Conservation (phyloP, 2,797 vertebrate genomes). For the Parauchenoglanis punctatus region DNA sequence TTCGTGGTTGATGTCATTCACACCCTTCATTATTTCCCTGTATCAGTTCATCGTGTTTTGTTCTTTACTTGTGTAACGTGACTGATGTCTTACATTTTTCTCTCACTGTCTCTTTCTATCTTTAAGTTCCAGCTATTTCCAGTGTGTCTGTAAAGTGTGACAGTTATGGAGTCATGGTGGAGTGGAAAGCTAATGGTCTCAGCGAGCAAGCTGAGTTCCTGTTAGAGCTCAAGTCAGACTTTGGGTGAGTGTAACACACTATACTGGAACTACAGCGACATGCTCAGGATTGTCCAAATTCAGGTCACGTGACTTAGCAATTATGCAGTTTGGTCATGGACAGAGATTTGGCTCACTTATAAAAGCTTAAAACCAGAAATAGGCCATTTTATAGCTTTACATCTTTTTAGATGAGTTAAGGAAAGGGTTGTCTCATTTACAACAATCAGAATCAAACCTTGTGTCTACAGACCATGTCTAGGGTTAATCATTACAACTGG, state of each 20-base stretch:
- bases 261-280: not conserved
- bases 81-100: not conserved
- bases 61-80: not conserved
- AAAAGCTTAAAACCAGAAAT: not conserved
- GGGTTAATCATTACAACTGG: not conserved
- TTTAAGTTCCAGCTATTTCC: constrained; percentile 50
- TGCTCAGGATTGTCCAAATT: not conserved
- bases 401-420: not conserved
- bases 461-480: not conserved
- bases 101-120: not conserved
- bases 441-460: not conserved
- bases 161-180: constrained; percentile 49
- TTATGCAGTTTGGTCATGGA: not conserved
- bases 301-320: not conserved
- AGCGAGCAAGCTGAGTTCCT: not conserved
- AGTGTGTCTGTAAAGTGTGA: constrained; percentile 52
- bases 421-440: not conserved
- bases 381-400: not conserved
- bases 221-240: rapidly evolving
- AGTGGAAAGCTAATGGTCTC: constrained; percentile 40
- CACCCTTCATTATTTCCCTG: not conserved
- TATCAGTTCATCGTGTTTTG: too few relatives aligned
- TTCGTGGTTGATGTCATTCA: not conserved
- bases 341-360: not conserved
- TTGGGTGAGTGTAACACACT: constrained; percentile 25